Evolutionary conservation across 2,797 vertebrate species (phyloP), one percentile per base, ranked within the genome.

Genomic region (Odontamblyopus lacepedii): DNA sequence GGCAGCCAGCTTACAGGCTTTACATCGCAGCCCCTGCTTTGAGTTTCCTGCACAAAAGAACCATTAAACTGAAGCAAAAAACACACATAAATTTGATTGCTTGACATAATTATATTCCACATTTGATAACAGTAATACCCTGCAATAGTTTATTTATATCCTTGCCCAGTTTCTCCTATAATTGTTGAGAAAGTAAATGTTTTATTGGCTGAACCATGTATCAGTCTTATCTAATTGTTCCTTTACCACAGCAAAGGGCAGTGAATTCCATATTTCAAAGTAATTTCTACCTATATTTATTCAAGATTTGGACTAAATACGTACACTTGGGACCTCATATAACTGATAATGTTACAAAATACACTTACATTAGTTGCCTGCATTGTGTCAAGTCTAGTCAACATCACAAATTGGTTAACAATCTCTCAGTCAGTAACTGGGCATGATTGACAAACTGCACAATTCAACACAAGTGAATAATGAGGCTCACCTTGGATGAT

Each of bases 21-120:
- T 96, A 86, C 96, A 97, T 9, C 96, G 95, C 75, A 97, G 84
- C n/a, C 94, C 96, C 85, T 97, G 96, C 87, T 97, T 97, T 50
- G 96, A 97, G 88, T 96, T 96, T 56, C 96, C 96, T 97, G 83
- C 16, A 84, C 38, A 55, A 44, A 89, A 12, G 60, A 50, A 51
- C 75, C 44, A 48, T 48, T 48, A 48, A 55, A 48, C 18, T 50
- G 2, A 81, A 2, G 19, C 38, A 5, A 63, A 23, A 32, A 63
- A 44, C n/a, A 48, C 57, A 60, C 27, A 6, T 60, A 29, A 4
- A 29, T 16, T 60, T 29, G 11, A 59, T 27, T 16, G 57, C 13
- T 12, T 59, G 56, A 2, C 2, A 30, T 18, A 6, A 62, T 41
- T 61, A 18, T 32, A 30, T 30, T 61, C 16, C 30, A 61, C 59